Evolutionary conservation across 2,888 invertebrate genomes (phyloP).

Genomic region (Baccha elongata): DNA sequence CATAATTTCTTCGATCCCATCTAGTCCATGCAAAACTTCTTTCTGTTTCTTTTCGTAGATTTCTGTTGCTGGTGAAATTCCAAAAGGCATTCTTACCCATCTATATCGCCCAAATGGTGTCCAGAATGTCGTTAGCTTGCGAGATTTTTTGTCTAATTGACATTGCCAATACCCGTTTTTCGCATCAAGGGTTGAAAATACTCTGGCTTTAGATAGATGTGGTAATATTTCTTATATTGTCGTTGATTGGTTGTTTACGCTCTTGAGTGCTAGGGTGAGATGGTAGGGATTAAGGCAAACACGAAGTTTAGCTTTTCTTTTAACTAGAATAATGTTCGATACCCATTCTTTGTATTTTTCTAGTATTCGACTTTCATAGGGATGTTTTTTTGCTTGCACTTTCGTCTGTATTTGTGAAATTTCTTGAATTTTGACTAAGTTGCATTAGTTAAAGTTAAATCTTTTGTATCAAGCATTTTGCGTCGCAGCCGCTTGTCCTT

Average conservation of each 20-base stretch:
- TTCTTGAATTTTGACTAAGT: background rate
- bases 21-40: background rate
- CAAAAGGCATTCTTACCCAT: constrained; percentile 47
- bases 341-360: constrained; percentile 28
- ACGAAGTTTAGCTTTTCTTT: constrained; percentile 29
- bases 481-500: background rate
- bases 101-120: constrained; percentile 51
- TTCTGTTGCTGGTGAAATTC: constrained; percentile 15
- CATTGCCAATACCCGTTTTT: constrained; percentile 71
- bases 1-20: constrained; percentile 11
- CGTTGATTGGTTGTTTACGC: constrained; percentile 30
- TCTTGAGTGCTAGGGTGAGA: constrained; percentile 41
- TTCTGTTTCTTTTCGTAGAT: background rate
- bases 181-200: constrained; percentile 64
- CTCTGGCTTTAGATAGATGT: constrained; percentile 29
- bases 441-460: no score
- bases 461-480: background rate
- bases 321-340: constrained; percentile 30
- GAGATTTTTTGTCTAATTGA: constrained; percentile 76
- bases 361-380: constrained; percentile 2
- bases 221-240: constrained; percentile 44
- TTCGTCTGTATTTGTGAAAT: background rate
- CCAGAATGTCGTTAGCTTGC: constrained; percentile 77
- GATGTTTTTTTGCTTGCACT: background rate
- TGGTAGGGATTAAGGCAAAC: constrained; percentile 37